Evolutionary conservation across 1,140 invertebrate species (phyloP).

Genomic region (Antheraea mylitta): DNA sequence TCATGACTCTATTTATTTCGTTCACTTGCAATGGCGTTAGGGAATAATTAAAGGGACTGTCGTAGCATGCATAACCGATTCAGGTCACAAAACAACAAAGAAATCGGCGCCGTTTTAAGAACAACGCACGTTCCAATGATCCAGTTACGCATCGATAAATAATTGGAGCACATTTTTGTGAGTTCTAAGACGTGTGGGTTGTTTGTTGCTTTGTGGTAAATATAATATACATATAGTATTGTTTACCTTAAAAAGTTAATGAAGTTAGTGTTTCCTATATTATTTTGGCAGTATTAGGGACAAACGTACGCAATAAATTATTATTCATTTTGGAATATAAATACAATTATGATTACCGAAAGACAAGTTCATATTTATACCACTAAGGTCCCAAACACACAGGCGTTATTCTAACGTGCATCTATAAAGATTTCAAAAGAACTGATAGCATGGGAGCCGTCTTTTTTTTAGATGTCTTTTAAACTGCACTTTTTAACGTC

Average conservation of each 20-base stretch:
- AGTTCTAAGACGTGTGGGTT: not conserved
- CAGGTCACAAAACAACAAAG: constrained; percentile 37
- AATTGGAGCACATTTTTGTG: constrained; percentile 12
- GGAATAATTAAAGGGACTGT: not conserved
- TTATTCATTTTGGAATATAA: no score
- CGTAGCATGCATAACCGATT: constrained; percentile 30
- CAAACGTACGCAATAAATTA: not conserved
- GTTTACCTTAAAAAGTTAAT: not conserved
- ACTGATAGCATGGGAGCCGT: no score
- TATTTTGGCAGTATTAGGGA: not conserved
- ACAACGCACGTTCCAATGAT: constrained; percentile 31
- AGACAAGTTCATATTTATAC: no score
- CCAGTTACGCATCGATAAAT: constrained; percentile 24
- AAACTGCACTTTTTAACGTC: no score
- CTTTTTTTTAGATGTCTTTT: no score
- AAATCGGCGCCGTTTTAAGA: constrained; percentile 13
- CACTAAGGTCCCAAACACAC: no score
- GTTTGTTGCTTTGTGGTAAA: not conserved
- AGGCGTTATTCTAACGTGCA: no score
- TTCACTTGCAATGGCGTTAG: not conserved
- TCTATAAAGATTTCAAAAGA: no score
- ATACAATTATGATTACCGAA: no score
- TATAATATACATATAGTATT: not conserved
- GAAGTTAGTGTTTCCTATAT: not conserved
- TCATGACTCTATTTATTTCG: not conserved